Conservation (phyloP, 2,113 vertebrate genomes). For the Notothenia coriiceps region DNA sequence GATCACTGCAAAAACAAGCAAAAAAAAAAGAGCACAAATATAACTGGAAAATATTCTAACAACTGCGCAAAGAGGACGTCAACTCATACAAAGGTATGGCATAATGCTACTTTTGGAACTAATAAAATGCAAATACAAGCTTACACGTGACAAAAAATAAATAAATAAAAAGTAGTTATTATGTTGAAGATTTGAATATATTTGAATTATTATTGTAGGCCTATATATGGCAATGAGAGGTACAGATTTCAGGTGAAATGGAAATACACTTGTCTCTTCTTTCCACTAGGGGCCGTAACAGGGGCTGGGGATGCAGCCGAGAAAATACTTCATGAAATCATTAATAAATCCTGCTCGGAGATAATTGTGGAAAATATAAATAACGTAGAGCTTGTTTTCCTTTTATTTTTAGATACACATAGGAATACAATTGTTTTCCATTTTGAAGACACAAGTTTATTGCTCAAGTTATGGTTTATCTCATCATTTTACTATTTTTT, state of each 20-base stretch:
- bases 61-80: not conserved
- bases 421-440: not conserved
- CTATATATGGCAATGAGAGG: not conserved
- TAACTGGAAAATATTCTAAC: not conserved
- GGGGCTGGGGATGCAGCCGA: slow-evolving; percentile 53
- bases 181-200: not conserved
- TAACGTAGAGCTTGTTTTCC: too few relatives aligned
- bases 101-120: not conserved
- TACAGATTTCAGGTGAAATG: slow-evolving; percentile 13
- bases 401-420: not conserved
- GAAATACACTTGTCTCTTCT: slow-evolving; percentile 43
- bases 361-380: not conserved
- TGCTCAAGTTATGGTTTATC: not conserved
- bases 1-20: slow-evolving; percentile 25
- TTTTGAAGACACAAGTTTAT: rapidly evolving
- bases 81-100: not conserved
- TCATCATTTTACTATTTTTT: not conserved
- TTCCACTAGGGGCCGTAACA: slow-evolving; percentile 85
- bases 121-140: not conserved
- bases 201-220: not conserved
- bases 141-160: not conserved
- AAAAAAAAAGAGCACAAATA: not conserved
- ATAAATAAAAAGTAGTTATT: not conserved
- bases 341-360: not conserved
- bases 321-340: slow-evolving; percentile 28